Base-by-base conservation (phyloP, 2,888 invertebrate species). In the Scaptomyza caliginosa region DNA sequence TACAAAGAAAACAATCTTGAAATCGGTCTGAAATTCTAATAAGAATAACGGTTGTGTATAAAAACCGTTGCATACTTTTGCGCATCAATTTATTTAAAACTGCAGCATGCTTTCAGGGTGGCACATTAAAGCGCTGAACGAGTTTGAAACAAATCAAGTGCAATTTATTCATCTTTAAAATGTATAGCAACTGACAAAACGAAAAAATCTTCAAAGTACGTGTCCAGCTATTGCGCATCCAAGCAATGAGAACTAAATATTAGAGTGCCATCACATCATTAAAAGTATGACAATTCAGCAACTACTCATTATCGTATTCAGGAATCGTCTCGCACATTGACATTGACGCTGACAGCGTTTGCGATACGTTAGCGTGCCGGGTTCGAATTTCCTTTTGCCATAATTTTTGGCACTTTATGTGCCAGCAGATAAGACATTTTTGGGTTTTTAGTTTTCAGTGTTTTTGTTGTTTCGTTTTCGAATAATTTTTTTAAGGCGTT, bases 321-420 rank as follows among this genome's bases (percentile, higher is more conserved):
- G 17, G 32, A n/a, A 52, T 32, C 40, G 52, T 52, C 51, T 38
- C 16, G 19, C 62, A 52, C 62, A 52, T 30, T 56, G 56, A 63
- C 70, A 64, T 63, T 63, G 55, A 72, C 45, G 57, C 32, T 42
- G 49, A 42, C 40, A 48, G 32, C 36, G 62, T 54, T 34, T 16
- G 3, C 16, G 32, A 34, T 8, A 16, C 4, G 34, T 34, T 34
- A 0, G 8, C 16, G 6, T 51, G 63, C 36, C 52, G 58, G 38
- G 13, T 68, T 62, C 51, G 71, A 62, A 83, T 79, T 86, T 86
- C 84, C 86, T 74, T 65, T 81, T 60, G 77, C 77, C 80, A 81
- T 83, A 57, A 79, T 86, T 86, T 86, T 81, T 86, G 84, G 71
- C 80, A 83, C 77, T 81, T 81, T 71, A 79, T 81, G 84, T 58